Evolutionary conservation across 2,888 invertebrate species (phyloP).

Genomic region (Macrosiphum euphorbiae): DNA sequence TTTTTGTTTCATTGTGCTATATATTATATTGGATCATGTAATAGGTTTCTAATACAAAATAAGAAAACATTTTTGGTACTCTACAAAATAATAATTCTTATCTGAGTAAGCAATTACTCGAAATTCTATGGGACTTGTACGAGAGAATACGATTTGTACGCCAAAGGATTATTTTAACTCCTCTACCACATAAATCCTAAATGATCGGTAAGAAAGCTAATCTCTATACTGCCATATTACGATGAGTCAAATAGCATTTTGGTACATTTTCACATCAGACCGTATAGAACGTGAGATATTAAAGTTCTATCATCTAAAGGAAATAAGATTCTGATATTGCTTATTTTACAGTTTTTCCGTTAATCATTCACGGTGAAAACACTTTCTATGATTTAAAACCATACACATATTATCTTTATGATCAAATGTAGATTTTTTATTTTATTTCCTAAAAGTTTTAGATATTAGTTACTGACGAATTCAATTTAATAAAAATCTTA

Average conservation of each 20-base stretch:
- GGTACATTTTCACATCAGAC: not conserved
- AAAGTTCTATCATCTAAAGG: not conserved
- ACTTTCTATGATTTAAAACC: not conserved
- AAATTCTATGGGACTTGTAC: not conserved
- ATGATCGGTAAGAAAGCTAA: conserved; percentile 42
- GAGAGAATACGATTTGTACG: conserved; percentile 16
- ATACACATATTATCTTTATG: not conserved
- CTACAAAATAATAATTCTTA: conserved; percentile 2
- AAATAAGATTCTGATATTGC: not conserved
- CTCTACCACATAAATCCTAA: conserved; percentile 23
- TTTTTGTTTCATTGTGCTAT: not conserved
- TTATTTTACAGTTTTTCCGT: not conserved
- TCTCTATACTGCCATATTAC: not conserved
- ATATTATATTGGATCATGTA: not conserved
- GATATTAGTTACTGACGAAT: not conserved
- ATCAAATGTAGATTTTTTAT: not conserved
- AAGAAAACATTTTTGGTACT: not conserved
- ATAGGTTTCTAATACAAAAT: not conserved
- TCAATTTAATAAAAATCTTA: not conserved
- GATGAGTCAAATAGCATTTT: conserved; percentile 13
- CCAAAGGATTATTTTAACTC: conserved; percentile 18
- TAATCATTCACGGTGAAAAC: not conserved
- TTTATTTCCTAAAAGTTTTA: not conserved
- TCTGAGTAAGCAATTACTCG: conserved; percentile 26
- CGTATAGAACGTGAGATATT: not conserved